Percentiles rank a stretch among this genome's conserved stretches.
Conservation (phyloP, 92 coral and sea anemone species). For the Zoanthus gigantus region DNA sequence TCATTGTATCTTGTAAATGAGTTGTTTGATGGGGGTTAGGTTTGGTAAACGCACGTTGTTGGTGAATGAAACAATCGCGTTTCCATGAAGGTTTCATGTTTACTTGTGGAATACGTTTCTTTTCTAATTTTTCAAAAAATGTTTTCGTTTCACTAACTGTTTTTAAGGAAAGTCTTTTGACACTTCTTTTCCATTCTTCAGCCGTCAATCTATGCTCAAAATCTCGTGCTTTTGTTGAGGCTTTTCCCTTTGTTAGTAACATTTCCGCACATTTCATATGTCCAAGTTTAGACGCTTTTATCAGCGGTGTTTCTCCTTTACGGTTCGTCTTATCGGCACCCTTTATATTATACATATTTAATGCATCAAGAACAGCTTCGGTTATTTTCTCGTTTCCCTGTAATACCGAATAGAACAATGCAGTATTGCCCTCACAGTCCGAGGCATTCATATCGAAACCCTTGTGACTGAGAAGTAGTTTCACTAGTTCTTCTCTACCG, state of each 20-base stretch:
- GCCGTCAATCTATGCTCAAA: constrained; percentile 68
- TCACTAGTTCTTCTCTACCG: constrained; percentile 63
- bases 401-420: constrained; percentile 61
- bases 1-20: background rate
- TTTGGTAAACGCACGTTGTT: background rate
- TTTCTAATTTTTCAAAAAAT: background rate
- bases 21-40: background rate
- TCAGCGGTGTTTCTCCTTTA: constrained; percentile 77
- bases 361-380: constrained; percentile 65
- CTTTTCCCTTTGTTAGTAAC: constrained; percentile 64
- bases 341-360: constrained; percentile 53
- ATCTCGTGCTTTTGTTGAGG: constrained; percentile 80
- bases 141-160: background rate
- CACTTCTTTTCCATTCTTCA: constrained; percentile 57
- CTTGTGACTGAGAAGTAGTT: constrained; percentile 47
- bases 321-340: constrained; percentile 73
- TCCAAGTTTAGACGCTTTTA: constrained; percentile 70
- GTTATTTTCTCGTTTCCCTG: constrained; percentile 63
- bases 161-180: background rate
- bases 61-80: background rate
- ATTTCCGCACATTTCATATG: constrained; percentile 48
- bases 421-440: constrained; percentile 73
- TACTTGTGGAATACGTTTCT: background rate
- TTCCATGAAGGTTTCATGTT: background rate
- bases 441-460: constrained; percentile 65